Base-by-base conservation (phyloP, 2,797 vertebrate genomes). In the Falco naumanni region DNA sequence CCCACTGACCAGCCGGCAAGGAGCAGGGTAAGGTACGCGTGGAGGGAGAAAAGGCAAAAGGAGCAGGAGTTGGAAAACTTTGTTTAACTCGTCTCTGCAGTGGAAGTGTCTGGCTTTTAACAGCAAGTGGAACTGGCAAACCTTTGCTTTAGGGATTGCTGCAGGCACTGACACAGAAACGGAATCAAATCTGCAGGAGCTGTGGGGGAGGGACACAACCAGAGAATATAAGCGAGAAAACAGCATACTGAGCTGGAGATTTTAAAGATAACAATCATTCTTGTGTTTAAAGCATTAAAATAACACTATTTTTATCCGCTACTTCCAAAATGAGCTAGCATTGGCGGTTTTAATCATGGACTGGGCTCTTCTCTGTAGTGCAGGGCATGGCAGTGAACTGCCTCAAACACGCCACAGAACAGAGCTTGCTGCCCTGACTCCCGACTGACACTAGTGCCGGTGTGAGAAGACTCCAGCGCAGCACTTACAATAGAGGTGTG, bases 81-180 rank as follows among this genome's bases (percentile, higher is more conserved):
- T 6, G 20, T 82, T 88, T 84, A 56, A 82, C 39, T 93, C 0
- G 1, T 37, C 74, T 87, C 34, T 60, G 76, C 92, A 65, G 78
- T 88, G 78, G 79, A 71, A 86, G 22, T 47, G 51, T 18, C 51
- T 91, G 48, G 41, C 63, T 94, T 95, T 95, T 87, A 93, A 92
- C 56, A 94, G 80, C 48, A 81, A 54, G 19, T 84, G 59, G 37
- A 90, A 85, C n/a, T 69, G 87, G 65, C 59, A 89, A 93, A 87
- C 92, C 75, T 65, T 87, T 84, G 93, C 89, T 91, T 71, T 13
- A 91, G 83, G 82, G 77, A 85, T 85, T 93, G 71, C 81, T 75
- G 87, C 60, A 90, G 75, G 89, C 96, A 66, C 54, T 76, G 59
- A 92, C 94, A 90, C 18, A 91, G 84, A 92, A 89, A 91, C 26